Base-by-base conservation (phyloP, 2,797 vertebrate genomes). In the Myiothlypis coronata region DNA sequence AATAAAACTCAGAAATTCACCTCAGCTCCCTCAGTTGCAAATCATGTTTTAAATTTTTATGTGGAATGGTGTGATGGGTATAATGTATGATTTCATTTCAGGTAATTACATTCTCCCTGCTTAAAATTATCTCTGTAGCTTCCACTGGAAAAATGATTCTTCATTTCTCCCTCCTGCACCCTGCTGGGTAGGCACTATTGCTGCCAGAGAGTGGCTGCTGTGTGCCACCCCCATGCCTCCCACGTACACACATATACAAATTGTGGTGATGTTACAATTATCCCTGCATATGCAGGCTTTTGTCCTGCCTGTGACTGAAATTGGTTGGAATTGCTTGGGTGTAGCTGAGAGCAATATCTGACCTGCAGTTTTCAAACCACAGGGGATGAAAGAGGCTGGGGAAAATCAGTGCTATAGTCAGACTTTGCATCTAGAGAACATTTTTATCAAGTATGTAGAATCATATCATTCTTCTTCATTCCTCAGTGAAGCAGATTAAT, bases 81-180 rank as follows among this genome's bases (percentile, higher is more conserved):
- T 96, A 96, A 95, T 89, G 41, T 92, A 94, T 1, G 46, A 96
- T 97, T 96, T 89, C 74, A 74, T 93, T 96, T 94, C 92, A 94
- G 80, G 90, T 96, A 96, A 97, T 97, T 96, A 71, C 83, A 93
- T 96, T 97, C 69, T 95, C 77, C 74, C 90, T 93, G 87, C 86
- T 97, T 96, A 96, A 96, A 95, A 96, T 96, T 95, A 85, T 78
- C 71, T 55, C 81, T 72, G 44, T 77, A 85, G 64, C 63, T 96
- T 96, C 87, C 64, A 70, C 67, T 69, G 67, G 68, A 69, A 95
- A 89, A 92, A 81, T 0, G 17, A 88, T 92, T 70, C 82, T 82
- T 86, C 67, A 18, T 90, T 92, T 95, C 80, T 87, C 39, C 30
- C 55, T 87, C 50, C 34, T 87, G 91, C 35, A 43, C 30, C 75